A percentile compares a stretch with the other conserved stretches of the same genome.
These are phyloP conservation scores for Oxytorus armatus DNA, from an alignment of 2,888 invertebrate genomes.

Conservation along the genomic window DNA sequence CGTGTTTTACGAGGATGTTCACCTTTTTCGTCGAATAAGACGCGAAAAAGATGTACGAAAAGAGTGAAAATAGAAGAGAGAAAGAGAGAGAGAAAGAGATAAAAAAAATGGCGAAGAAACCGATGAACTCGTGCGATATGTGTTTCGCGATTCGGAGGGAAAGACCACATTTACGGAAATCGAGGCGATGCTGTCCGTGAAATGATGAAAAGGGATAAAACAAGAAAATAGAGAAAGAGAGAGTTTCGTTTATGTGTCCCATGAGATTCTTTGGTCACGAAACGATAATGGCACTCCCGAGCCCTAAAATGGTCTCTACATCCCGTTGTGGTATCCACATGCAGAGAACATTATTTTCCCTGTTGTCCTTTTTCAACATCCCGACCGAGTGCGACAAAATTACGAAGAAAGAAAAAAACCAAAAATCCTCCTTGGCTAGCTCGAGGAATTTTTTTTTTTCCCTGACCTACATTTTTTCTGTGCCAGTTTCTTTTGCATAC, in stretches of 20 bases:
- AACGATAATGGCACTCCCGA: constrained; percentile 56
- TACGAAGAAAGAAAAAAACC: background rate
- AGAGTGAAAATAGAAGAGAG: constrained; percentile 11
- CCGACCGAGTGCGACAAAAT: constrained; percentile 7
- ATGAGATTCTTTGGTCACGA: constrained; percentile 45
- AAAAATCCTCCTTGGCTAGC: constrained; percentile 1
- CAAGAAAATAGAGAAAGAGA: constrained; percentile 16
- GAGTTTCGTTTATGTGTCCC: constrained; percentile 52
- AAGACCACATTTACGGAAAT: constrained; percentile 18
- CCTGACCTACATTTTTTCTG: background rate
- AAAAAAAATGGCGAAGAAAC: constrained; percentile 9
- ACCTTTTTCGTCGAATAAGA: background rate
- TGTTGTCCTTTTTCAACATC: constrained; percentile 22
- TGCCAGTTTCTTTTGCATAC: too few species aligned
- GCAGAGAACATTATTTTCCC: background rate
- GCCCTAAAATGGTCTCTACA: constrained; percentile 15
- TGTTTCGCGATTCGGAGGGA: background rate
- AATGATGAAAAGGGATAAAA: constrained; percentile 20
- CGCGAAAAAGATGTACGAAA: constrained; percentile 15
- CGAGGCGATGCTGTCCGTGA: constrained; percentile 6
- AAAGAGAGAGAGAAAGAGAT: too few species aligned
- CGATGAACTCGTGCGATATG: constrained; percentile 8
- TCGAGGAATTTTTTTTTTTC: background rate
- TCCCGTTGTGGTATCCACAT: constrained; percentile 16
- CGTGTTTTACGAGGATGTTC: constrained; percentile 47